Conservation (phyloP, 2,797 vertebrate species). For the Erethizon dorsatum region DNA sequence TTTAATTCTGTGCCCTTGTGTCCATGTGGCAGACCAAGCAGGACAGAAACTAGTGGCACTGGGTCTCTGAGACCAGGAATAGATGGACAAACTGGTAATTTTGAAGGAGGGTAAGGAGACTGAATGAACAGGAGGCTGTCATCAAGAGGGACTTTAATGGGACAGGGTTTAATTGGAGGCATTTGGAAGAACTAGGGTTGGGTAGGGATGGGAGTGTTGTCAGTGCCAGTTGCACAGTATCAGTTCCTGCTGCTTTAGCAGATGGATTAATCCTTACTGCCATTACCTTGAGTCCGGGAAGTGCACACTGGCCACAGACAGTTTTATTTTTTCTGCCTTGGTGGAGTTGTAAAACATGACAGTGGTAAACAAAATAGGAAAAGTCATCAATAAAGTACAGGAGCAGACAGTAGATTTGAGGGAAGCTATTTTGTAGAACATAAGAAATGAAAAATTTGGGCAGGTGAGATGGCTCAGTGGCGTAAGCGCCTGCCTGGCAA, state of each 20-base stretch:
- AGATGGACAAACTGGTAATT: neutral
- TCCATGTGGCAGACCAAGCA: neutral
- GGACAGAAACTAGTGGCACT: neutral
- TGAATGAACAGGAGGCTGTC: neutral
- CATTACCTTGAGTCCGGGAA: accelerated
- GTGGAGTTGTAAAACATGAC: neutral
- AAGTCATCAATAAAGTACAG: neutral
- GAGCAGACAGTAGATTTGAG: neutral
- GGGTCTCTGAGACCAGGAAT: neutral
- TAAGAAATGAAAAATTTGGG: neutral
- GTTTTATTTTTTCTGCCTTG: neutral
- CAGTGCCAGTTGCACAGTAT: neutral
- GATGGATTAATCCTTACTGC: accelerated
- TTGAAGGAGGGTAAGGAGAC: neutral
- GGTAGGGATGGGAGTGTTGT: neutral
- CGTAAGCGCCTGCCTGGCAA: too few species aligned
- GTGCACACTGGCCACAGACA: neutral
- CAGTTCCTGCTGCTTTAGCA: accelerated
- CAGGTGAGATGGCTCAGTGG: too few species aligned
- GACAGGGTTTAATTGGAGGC: neutral
- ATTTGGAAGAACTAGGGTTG: neutral
- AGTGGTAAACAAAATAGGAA: neutral
- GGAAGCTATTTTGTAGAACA: neutral
- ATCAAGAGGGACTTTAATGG: neutral
- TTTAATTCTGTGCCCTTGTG: neutral